Base-by-base conservation (phyloP, 37 sponge, comb jelly and placozoan species). In the Geodia barretti region DNA sequence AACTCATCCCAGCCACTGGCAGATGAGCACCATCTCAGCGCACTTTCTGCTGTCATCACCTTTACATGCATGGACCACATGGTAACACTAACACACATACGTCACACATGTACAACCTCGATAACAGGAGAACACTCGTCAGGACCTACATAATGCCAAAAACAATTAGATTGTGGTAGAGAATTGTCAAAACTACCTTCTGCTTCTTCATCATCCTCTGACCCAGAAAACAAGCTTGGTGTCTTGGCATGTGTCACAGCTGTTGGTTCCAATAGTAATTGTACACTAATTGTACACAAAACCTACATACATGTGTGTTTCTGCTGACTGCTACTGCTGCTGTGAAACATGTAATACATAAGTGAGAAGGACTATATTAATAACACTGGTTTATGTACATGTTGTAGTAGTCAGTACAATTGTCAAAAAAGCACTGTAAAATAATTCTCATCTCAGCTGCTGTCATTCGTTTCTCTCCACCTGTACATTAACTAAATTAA, bases 381-480 rank as follows among this genome's bases (percentile, higher is more conserved):
- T n/a, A n/a, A n/a, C n/a, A n/a, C n/a, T n/a, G n/a, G n/a, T n/a
- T n/a, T n/a, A n/a, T n/a, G n/a, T n/a, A n/a, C n/a, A n/a, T n/a
- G n/a, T n/a, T n/a, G n/a, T n/a, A n/a, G n/a, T n/a, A n/a, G n/a
- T n/a, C 70, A 9, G 70, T 24, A 34, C 70, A 70, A 7, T 35
- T 36, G 20, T 70, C 70, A 21, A 70, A 30, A 70, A 70, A 70
- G 7, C 38, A 24, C 20, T 29, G 35, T 30, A 70, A 70, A 8
- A 70, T 34, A 7, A 36, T 8, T 4, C 70, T 35, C 70, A 70
- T 70, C 20, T 70, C 70, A 35, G 4, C 70, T 33, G 70, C 70
- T 33, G 36, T 31, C 70, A 70, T 70, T 35, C 70, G 36, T 34
- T 70, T 70, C 8, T 70, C 38, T 70, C 70, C 70, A 70, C 7